phyloP scores from a whole-genome alignment of 2,797 vertebrate species.

The Coranthus polyacanthus region DNA sequence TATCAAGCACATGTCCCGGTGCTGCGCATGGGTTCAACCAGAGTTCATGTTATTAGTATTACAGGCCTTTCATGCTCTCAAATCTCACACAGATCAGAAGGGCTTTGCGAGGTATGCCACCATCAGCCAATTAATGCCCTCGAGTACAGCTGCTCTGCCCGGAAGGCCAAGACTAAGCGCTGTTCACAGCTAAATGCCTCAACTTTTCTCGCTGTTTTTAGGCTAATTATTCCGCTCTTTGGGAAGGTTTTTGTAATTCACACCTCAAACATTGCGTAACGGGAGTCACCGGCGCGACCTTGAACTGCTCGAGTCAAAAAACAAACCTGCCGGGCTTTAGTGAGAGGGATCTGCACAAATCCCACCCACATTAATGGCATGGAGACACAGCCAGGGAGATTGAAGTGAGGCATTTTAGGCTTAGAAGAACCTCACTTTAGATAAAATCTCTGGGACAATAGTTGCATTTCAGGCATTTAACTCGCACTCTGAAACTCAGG shows the following conservation, averaged over 20 bases:
- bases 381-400: constrained; percentile 18
- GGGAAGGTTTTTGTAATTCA: constrained; percentile 50
- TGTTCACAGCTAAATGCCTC: constrained; percentile 41
- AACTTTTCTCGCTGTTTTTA: constrained; percentile 19
- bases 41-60: constrained; percentile 78
- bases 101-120: constrained; percentile 71
- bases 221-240: constrained; percentile 55
- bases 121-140: constrained; percentile 74
- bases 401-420: constrained; percentile 44
- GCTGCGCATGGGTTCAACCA: constrained; percentile 64
- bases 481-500: background rate
- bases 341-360: constrained; percentile 42
- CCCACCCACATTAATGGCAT: constrained; percentile 36
- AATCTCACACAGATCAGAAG: constrained; percentile 76
- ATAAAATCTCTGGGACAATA: constrained; percentile 45
- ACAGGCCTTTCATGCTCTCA: constrained; percentile 63
- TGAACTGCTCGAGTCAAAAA: constrained; percentile 31
- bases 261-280: constrained; percentile 55
- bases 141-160: constrained; percentile 52
- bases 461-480: constrained; percentile 43
- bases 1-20: constrained; percentile 36
- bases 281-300: constrained; percentile 39
- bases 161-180: constrained; percentile 41
- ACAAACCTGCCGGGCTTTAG: constrained; percentile 25
- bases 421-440: constrained; percentile 36